Percentiles rank a stretch among this genome's conserved stretches.
Conservation (phyloP, 2,797 vertebrate genomes). For the Gambelia wislizenii region DNA sequence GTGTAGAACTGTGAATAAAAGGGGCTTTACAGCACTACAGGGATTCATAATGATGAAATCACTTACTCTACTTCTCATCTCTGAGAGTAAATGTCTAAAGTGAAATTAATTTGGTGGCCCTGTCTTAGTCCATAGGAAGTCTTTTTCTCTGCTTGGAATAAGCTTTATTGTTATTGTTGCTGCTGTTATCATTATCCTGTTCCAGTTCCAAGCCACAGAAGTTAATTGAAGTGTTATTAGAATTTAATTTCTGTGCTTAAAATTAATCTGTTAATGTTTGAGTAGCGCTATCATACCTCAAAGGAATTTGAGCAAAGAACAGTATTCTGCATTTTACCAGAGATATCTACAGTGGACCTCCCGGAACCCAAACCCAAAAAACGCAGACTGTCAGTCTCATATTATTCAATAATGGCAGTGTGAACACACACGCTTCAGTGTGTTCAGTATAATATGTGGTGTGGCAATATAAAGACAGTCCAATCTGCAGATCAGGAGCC, state of each 20-base stretch:
- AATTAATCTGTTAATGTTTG: conserved; percentile 56
- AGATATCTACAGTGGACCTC: no score
- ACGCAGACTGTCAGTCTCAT: no score
- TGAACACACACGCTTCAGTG: no score
- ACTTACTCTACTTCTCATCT: conserved; percentile 68
- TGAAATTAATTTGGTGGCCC: conserved; percentile 68
- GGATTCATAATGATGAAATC: conserved; percentile 70
- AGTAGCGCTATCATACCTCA: conserved; percentile 48
- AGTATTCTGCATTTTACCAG: neutral
- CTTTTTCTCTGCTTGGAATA: conserved; percentile 68
- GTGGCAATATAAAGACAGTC: no score
- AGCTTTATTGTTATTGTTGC: conserved; percentile 63
- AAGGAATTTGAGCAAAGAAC: neutral
- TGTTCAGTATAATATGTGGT: no score
- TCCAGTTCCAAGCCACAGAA: conserved; percentile 63
- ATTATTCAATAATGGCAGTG: no score
- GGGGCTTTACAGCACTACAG: conserved; percentile 63
- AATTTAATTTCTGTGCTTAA: conserved; percentile 66
- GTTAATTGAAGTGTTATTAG: conserved; percentile 72
- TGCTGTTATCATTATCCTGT: conserved; percentile 45
- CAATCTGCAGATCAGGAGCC: no score
- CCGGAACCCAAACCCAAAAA: no score
- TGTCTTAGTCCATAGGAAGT: conserved; percentile 60
- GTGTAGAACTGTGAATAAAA: conserved; percentile 53
- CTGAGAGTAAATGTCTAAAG: conserved; percentile 71